A percentile compares a stretch with the other conserved stretches of the same genome.
phyloP scores from a whole-genome alignment of 2,888 invertebrate species.

The Cheilosia urbana region DNA sequence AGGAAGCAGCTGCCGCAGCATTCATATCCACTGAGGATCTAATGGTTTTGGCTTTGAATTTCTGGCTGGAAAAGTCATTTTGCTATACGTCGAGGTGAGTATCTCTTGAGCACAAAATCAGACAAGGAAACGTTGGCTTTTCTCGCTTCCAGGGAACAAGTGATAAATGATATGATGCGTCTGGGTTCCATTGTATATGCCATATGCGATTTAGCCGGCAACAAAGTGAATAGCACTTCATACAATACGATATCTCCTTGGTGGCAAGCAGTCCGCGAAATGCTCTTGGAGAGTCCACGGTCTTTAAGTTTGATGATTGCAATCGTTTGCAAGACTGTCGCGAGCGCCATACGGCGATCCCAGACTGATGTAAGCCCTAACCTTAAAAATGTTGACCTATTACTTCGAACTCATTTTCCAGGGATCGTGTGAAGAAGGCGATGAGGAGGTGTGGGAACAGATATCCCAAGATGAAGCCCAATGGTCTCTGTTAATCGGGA shows the following conservation, averaged over 20 bases:
- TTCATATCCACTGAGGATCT: constrained; percentile 86
- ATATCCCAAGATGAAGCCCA: constrained; percentile 93
- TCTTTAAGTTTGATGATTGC: constrained; percentile 93
- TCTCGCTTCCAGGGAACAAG: constrained; percentile 80
- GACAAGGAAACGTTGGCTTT: neutral
- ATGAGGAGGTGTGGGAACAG: constrained; percentile 90
- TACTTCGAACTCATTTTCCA: constrained; percentile 77
- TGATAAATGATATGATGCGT: constrained; percentile 87
- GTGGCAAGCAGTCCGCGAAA: constrained; percentile 92
- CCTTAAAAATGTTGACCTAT: no score
- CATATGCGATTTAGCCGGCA: constrained; percentile 87
- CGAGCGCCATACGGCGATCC: constrained; percentile 81
- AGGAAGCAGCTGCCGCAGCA: constrained; percentile 77
- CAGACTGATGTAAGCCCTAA: constrained; percentile 78
- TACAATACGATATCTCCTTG: constrained; percentile 90
- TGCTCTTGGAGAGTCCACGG: constrained; percentile 89
- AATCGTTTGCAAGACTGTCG: constrained; percentile 91
- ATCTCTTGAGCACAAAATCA: neutral
- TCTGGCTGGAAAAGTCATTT: constrained; percentile 88
- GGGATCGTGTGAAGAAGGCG: constrained; percentile 84
- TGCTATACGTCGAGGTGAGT: constrained; percentile 76
- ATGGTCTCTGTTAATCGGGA: constrained; percentile 94
- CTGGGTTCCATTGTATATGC: constrained; percentile 87
- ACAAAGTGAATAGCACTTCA: constrained; percentile 85
- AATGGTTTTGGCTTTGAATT: constrained; percentile 88